Conservation (phyloP, 2,888 invertebrate species). For the Metopia argyrocephala region DNA sequence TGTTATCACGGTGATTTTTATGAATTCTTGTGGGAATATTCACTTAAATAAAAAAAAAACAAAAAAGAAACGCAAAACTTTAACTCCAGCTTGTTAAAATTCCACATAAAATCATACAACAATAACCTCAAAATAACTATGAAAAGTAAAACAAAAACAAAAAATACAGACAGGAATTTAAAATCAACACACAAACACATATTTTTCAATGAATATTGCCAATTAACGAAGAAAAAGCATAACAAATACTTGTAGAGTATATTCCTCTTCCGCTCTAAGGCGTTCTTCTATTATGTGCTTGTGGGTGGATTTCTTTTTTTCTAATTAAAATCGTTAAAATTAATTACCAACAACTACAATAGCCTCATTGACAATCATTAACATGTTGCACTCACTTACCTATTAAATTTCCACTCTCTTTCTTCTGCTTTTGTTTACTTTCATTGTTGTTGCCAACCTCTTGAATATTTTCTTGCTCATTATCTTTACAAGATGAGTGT, state of each 20-base stretch:
- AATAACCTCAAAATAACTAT: constrained; percentile 26
- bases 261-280: neutral
- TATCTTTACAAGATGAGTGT: constrained; percentile 20
- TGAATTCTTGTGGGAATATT: constrained; percentile 65
- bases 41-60: constrained; percentile 41
- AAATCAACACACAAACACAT: constrained; percentile 32
- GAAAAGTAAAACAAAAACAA: constrained; percentile 12
- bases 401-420: neutral
- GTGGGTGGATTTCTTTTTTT: too few relatives aligned
- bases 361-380: too few relatives aligned
- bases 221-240: neutral
- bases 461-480: constrained; percentile 15
- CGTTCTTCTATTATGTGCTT: too few relatives aligned
- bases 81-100: constrained; percentile 62
- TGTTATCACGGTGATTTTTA: constrained; percentile 65
- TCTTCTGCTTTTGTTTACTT: neutral
- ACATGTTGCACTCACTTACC: neutral
- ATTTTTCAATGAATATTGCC: neutral
- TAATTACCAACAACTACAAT: too few relatives aligned
- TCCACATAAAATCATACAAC: constrained; percentile 55
- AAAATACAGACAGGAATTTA: constrained; percentile 46
- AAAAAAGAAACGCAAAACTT: constrained; percentile 26
- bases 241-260: neutral
- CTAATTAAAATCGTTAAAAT: neutral
- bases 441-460: neutral